Conservation (phyloP, 2,888 invertebrate genomes). For the Macrosoma leucophasiata region DNA sequence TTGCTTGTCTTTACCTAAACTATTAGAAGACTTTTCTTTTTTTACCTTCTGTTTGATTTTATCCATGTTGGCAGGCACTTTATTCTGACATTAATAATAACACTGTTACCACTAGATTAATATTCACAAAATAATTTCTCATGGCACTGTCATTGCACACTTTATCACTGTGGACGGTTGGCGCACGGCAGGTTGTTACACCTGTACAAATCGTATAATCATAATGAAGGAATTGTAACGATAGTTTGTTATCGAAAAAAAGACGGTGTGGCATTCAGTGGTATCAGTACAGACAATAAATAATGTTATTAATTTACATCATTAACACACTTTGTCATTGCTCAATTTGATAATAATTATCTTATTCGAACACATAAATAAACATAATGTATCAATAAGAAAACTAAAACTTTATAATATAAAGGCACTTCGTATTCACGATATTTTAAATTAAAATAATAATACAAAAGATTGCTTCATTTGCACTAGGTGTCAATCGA, state of each 20-base stretch:
- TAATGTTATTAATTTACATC: constrained; percentile 21
- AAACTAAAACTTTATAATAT: too few relatives aligned
- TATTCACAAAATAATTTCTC: constrained; percentile 23
- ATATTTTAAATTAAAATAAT: constrained; percentile 2
- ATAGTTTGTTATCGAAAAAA: constrained; percentile 46
- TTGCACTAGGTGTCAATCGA: constrained; percentile 26
- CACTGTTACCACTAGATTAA: constrained; percentile 25
- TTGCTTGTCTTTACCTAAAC: constrained; percentile 43
- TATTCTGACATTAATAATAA: constrained; percentile 16
- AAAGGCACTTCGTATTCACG: too few relatives aligned
- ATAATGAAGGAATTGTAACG: constrained; percentile 44
- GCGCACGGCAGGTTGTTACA: constrained; percentile 46
- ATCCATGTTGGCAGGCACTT: constrained; percentile 41
- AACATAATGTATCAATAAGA: too few relatives aligned
- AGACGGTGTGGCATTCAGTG: constrained; percentile 31
- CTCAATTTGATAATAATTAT: constrained; percentile 1
- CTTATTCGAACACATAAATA: not conserved
- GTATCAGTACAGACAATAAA: constrained; percentile 27
- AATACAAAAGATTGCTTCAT: constrained; percentile 1
- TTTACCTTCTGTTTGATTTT: constrained; percentile 48
- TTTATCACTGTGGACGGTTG: constrained; percentile 42
- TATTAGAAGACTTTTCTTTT: constrained; percentile 45
- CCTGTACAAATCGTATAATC: constrained; percentile 57
- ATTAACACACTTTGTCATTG: constrained; percentile 7
- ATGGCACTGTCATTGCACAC: constrained; percentile 31